Conservation (phyloP, 2,113 vertebrate genomes). For the Ramphastos sulfuratus region DNA sequence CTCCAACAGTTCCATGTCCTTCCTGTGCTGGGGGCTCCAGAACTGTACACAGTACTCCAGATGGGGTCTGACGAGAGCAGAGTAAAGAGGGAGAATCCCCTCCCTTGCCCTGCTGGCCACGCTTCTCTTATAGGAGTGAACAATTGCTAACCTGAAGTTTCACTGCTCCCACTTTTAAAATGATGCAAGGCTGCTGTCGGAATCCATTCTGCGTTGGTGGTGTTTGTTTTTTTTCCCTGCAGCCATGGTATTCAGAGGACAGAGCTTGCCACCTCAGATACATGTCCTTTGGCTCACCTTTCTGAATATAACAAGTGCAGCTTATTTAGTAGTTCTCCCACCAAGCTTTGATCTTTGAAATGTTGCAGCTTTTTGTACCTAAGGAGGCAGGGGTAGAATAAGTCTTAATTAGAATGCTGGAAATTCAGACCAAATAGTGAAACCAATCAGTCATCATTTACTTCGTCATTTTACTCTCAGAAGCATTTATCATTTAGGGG, state of each 20-base stretch:
- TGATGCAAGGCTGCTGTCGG: not conserved
- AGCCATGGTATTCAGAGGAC: not conserved
- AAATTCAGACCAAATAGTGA: not conserved
- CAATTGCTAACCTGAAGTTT: not conserved
- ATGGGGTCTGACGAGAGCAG: too few relatives aligned
- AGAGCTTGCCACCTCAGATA: not conserved
- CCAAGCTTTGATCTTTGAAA: constrained; percentile 5
- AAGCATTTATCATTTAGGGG: not conserved
- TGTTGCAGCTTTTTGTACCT: not conserved
- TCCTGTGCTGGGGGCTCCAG: too few relatives aligned
- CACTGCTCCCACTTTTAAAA: not conserved
- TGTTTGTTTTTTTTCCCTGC: not conserved
- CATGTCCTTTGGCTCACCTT: constrained; percentile 43
- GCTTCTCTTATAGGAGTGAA: not conserved
- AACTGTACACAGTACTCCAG: too few relatives aligned
- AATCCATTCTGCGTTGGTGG: not conserved
- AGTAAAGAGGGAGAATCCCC: too few relatives aligned
- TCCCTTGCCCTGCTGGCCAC: too few relatives aligned
- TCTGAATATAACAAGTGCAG: not conserved
- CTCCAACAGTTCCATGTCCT: too few relatives aligned
- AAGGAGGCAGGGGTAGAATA: not conserved
- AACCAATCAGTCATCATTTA: not conserved
- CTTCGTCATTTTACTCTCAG: not conserved
- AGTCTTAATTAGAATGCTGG: not conserved
- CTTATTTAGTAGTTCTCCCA: constrained; percentile 18